These are phyloP conservation scores for Sesia apiformis DNA, from an alignment of 2,888 invertebrate genomes.

Conservation along the genomic window DNA sequence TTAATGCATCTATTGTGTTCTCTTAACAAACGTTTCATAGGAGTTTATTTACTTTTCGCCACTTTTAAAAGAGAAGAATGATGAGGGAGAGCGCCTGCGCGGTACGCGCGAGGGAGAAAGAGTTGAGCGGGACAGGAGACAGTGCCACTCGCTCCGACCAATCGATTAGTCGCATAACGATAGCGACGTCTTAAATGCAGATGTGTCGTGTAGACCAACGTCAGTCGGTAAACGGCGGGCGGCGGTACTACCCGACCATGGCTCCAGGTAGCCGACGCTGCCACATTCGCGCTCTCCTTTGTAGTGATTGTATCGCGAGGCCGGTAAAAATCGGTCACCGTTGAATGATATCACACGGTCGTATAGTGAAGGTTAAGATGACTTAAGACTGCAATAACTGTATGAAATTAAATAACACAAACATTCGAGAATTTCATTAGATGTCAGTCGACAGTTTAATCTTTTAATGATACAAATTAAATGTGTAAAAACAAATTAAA, in stretches of 20 bases:
- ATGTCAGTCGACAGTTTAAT: background rate
- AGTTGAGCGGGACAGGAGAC: conserved; percentile 45
- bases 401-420: background rate
- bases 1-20: background rate
- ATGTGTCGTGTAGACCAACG: conserved; percentile 69
- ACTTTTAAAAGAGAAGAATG: conserved; percentile 61
- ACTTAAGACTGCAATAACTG: conserved; percentile 1
- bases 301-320: conserved; percentile 36
- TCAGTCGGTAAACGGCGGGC: conserved; percentile 65
- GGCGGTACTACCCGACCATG: conserved; percentile 48
- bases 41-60: conserved; percentile 70
- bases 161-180: conserved; percentile 76
- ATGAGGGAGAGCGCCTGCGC: conserved; percentile 48
- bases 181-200: conserved; percentile 75
- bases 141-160: conserved; percentile 67
- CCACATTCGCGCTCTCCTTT: conserved; percentile 42
- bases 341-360: conserved; percentile 24
- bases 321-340: conserved; percentile 34
- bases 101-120: conserved; percentile 42
- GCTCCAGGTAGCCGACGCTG: conserved; percentile 26
- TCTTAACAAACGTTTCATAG: conserved; percentile 41
- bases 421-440: background rate
- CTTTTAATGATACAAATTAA: background rate
- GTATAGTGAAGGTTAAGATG: conserved; percentile 19
- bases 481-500: background rate